Conservation (phyloP, 2,797 vertebrate genomes). For the Rhodeus uyekii region DNA sequence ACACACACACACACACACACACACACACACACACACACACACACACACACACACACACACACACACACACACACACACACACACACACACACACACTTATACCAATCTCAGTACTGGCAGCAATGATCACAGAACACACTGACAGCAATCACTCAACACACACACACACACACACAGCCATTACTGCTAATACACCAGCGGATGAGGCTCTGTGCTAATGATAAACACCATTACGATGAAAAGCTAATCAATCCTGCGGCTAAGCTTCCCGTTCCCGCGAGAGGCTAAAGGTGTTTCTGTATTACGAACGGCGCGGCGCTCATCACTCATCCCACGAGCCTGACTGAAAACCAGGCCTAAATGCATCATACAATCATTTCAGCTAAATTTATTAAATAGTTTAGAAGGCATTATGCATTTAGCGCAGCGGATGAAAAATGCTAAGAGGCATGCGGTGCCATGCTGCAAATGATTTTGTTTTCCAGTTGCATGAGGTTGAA, state of each 20-base stretch:
- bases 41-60: not conserved
- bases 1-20: not conserved
- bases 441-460: not conserved
- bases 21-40: not conserved
- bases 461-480: slow-evolving; percentile 30
- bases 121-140: slow-evolving; percentile 4
- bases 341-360: slow-evolving; percentile 66
- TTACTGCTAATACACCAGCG: slow-evolving; percentile 80
- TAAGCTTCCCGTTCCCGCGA: slow-evolving; percentile 65
- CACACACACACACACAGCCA: slow-evolving; percentile 77
- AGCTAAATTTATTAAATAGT: slow-evolving; percentile 72
- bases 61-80: not conserved
- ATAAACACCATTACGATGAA: slow-evolving; percentile 83
- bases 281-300: slow-evolving; percentile 76
- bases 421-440: slow-evolving; percentile 44
- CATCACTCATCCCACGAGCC: slow-evolving; percentile 68
- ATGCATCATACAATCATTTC: slow-evolving; percentile 72
- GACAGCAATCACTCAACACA: slow-evolving; percentile 78
- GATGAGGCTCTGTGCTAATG: slow-evolving; percentile 78
- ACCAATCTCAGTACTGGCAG: not conserved
- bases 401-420: slow-evolving; percentile 71
- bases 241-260: slow-evolving; percentile 77
- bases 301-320: slow-evolving; percentile 69
- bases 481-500: slow-evolving; percentile 45
- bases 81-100: not conserved